A percentile compares a stretch with the other conserved stretches of the same genome.
These are phyloP conservation scores for Psix sp. DNA, from an alignment of 1,140 invertebrate genomes.

Conservation along the genomic window DNA sequence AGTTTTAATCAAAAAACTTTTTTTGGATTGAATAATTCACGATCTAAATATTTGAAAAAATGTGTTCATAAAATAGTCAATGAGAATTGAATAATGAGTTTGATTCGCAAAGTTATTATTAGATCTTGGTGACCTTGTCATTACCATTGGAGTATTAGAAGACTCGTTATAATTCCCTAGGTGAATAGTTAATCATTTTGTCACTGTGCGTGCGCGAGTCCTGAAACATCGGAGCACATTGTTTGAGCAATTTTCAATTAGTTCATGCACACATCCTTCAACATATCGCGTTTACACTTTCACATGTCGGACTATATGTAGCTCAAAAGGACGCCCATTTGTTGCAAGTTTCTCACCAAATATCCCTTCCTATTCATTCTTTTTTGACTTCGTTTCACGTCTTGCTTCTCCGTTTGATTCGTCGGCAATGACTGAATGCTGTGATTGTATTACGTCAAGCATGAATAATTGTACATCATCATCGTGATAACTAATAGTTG, in stretches of 20 bases:
- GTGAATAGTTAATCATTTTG: constrained; percentile 7
- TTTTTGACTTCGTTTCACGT: constrained; percentile 13
- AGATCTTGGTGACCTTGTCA: constrained; percentile 1
- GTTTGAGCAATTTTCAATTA: constrained; percentile 59
- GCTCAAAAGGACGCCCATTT: constrained; percentile 31
- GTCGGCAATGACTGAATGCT: constrained; percentile 14
- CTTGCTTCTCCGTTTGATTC: constrained; percentile 7
- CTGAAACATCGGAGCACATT: constrained; percentile 48
- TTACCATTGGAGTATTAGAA: background rate
- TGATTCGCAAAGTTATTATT: too few species aligned
- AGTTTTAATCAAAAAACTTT: too few species aligned
- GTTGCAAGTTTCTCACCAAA: constrained; percentile 29
- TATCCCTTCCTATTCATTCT: constrained; percentile 16
- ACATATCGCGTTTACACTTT: constrained; percentile 38
- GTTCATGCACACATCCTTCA: constrained; percentile 43
- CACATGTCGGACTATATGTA: constrained; percentile 32
- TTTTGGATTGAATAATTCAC: too few species aligned
- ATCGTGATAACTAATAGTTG: constrained; percentile 8
- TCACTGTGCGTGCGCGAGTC: constrained; percentile 39
- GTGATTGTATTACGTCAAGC: constrained; percentile 7
- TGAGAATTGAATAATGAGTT: too few species aligned
- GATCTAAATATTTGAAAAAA: too few species aligned
- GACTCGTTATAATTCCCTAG: background rate
- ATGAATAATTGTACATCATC: constrained; percentile 10
- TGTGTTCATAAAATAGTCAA: too few species aligned